Base-by-base conservation (phyloP, 1,140 invertebrate genomes). In the Euschistus heros region DNA sequence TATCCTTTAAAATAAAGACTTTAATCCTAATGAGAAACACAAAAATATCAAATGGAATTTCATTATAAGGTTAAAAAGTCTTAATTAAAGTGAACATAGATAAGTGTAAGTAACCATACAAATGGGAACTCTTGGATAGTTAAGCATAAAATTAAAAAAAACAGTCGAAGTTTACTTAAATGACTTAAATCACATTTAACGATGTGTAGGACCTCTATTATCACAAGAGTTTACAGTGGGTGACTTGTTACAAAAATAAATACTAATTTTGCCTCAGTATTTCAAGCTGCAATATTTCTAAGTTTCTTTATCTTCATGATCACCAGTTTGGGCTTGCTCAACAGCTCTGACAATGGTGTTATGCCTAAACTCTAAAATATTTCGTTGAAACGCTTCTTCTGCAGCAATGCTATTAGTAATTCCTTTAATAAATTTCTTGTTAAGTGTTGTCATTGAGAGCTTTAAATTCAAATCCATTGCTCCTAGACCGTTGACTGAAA, bases 321-420 rank as follows among this genome's bases (percentile, higher is more conserved):
- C 79, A 66, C 80, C 81, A 5, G 76, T 73, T 73, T 78, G 78
- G 30, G 81, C 78, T 55, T 78, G 72, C 67, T 80, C 77, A 77
- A 83, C 82, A 83, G 75, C 72, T 78, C 77, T 67, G 77, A 76
- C 18, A 81, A 42, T 44, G 62, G 46, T 50, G n/a, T 52, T n/a
- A 5, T 30, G 18, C 47, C 66, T 44, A 44, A 50, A 55, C 26
- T 30, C 26, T 64, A 80, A 4, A 88, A 84, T 24, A 83, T 85
- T 80, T 91, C 91, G 75, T 92, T 94, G 2, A 94, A 76, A 68
- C 76, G 86, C 80, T 76, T 92, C 89, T 70, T 84, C n/a, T 68
- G 79, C 76, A 2, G 83, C 79, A 50, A 84, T 81, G 71, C 78
- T 80, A 1, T 84, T 80, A 27, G 84, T 84, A 15, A 92, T 78